phyloP scores from a whole-genome alignment of 2,888 invertebrate genomes.

The Petrolisthes cinctipes region DNA sequence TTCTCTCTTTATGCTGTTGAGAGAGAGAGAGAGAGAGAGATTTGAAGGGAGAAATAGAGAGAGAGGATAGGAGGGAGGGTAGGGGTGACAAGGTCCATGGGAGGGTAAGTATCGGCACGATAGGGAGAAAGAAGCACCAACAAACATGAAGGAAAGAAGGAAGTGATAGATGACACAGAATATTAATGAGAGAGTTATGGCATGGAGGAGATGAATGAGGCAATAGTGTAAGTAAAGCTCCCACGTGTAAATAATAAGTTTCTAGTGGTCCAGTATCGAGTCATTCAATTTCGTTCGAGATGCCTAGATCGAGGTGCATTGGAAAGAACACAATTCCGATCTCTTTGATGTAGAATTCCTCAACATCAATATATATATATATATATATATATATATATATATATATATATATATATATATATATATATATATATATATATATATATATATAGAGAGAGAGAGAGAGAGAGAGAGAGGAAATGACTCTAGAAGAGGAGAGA shows the following conservation, averaged over 20 bases:
- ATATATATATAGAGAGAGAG: background rate
- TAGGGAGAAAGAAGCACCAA: too few relatives aligned
- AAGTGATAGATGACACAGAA: too few relatives aligned
- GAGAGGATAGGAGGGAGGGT: too few relatives aligned
- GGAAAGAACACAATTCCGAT: background rate
- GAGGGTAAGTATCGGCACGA: too few relatives aligned
- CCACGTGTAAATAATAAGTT: too few relatives aligned
- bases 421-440: background rate
- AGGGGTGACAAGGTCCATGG: too few relatives aligned
- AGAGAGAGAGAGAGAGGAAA: background rate
- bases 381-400: slow-evolving; percentile 9
- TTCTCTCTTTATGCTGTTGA: background rate
- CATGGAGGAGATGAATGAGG: too few relatives aligned
- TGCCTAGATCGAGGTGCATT: background rate
- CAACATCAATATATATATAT: background rate
- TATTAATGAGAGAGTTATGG: too few relatives aligned
- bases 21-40: background rate
- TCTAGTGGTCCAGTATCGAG: background rate
- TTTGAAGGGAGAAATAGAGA: too few relatives aligned
- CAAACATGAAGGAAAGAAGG: too few relatives aligned
- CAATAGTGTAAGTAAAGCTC: too few relatives aligned
- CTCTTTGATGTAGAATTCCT: too few relatives aligned
- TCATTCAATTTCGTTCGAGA: background rate
- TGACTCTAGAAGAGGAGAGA: background rate
- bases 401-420: slow-evolving; percentile 2